Percentiles rank a stretch among this genome's conserved stretches.
Evolutionary conservation across 2,113 vertebrate species (phyloP).

Genomic region (Sula dactylatra): DNA sequence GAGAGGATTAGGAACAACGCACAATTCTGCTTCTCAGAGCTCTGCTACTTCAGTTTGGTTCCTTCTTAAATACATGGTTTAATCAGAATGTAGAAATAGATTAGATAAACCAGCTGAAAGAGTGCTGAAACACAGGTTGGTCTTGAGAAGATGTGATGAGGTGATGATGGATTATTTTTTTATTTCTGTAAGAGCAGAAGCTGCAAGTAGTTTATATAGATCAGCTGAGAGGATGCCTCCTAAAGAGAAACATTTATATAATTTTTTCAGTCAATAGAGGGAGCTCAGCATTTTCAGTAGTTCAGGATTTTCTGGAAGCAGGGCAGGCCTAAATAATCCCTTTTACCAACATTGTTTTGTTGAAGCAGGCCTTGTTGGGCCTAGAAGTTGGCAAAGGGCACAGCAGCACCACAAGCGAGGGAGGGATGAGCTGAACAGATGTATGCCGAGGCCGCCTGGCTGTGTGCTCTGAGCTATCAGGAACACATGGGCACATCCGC

Average conservation of each 20-base stretch:
- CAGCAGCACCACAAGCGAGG: accelerated
- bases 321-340: not conserved
- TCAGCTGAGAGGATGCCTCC: not conserved
- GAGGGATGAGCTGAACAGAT: not conserved
- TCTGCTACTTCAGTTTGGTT: not conserved
- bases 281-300: not conserved
- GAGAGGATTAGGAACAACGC: not conserved
- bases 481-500: accelerated
- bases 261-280: not conserved
- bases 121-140: not conserved
- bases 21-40: not conserved
- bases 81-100: not conserved
- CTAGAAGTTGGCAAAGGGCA: not conserved
- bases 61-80: not conserved
- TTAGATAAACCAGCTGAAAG: not conserved
- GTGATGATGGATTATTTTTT: not conserved
- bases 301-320: not conserved
- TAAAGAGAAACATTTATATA: not conserved
- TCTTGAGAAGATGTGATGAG: not conserved
- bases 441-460: accelerated
- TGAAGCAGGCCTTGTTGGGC: not conserved
- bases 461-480: not conserved
- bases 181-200: not conserved
- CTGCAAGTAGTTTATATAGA: not conserved
- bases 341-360: not conserved